phyloP scores from a whole-genome alignment of 2,797 vertebrate species.

The Hafferia zeledoni region DNA sequence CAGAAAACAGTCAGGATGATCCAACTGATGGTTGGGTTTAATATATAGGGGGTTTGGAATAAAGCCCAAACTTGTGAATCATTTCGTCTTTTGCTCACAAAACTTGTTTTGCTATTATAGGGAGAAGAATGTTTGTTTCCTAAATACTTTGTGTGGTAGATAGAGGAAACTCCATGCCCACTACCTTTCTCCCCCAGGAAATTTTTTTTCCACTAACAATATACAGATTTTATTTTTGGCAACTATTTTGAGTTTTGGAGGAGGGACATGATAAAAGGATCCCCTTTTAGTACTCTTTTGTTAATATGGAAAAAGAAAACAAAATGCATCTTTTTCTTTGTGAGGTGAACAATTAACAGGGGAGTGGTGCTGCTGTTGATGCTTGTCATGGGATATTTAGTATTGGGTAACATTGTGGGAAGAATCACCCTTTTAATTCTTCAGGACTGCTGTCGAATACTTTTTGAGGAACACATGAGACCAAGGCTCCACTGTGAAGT shows the following conservation, averaged over 20 bases:
- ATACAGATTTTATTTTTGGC: not conserved
- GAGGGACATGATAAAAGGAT: not conserved
- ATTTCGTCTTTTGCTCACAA: conserved; percentile 16
- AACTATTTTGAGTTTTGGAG: not conserved
- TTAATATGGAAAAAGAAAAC: not conserved
- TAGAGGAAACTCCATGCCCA: not conserved
- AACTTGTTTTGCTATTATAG: conserved; percentile 12
- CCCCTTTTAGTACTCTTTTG: not conserved
- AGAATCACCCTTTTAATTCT: not conserved
- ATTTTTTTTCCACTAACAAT: not conserved
- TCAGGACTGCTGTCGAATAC: not conserved
- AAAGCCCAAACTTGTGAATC: not conserved
- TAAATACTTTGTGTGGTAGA: not conserved
- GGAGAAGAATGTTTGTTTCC: conserved; percentile 33
- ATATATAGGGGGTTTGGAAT: conserved; percentile 1
- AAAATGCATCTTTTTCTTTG: not conserved
- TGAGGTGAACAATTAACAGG: not conserved
- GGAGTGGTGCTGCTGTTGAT: not conserved
- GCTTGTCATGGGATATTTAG: not conserved
- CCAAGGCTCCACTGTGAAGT: not conserved
- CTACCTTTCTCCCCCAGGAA: not conserved
- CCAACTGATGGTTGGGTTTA: not conserved
- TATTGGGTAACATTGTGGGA: not conserved
- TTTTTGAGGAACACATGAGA: not conserved
- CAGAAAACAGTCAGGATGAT: not conserved